Percentiles rank a stretch among this genome's conserved stretches.
Conservation (phyloP, 2,888 invertebrate species). For the Chrysina gloriosa region DNA sequence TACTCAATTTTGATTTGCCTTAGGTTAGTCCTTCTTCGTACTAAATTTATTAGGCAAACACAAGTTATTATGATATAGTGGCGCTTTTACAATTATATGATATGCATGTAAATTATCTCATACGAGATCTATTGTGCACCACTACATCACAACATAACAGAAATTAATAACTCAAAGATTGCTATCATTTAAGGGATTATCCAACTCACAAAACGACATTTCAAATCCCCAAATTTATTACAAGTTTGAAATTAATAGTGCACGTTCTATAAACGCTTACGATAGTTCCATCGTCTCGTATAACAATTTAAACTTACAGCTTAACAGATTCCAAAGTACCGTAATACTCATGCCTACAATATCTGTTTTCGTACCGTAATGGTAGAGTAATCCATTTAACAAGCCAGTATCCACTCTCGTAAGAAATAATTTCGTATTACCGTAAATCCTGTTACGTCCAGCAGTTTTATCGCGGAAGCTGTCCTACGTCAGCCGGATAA, state of each 20-base stretch:
- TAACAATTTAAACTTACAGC: neutral
- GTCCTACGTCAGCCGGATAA: constrained; percentile 24
- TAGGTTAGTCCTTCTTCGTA: too few species aligned
- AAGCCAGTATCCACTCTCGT: constrained; percentile 5
- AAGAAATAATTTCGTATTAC: constrained; percentile 34
- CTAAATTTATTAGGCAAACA: too few species aligned
- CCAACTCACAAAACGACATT: neutral
- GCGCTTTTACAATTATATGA: too few species aligned
- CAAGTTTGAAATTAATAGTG: neutral
- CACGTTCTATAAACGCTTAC: neutral
- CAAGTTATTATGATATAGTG: too few species aligned
- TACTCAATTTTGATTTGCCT: too few species aligned
- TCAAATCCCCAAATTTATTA: neutral
- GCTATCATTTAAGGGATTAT: neutral
- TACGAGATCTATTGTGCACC: too few species aligned
- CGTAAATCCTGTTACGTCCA: constrained; percentile 35
- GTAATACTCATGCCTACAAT: neutral
- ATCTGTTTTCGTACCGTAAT: neutral
- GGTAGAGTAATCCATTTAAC: constrained; percentile 36
- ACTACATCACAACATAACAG: too few species aligned
- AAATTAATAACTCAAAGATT: too few species aligned
- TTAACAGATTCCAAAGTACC: neutral
- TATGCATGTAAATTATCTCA: too few species aligned
- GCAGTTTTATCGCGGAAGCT: constrained; percentile 13
- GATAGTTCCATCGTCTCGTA: neutral